Percentiles rank a stretch among this genome's conserved stretches.
These are phyloP conservation scores for Phoeniculus purpureus DNA, from an alignment of 2,797 vertebrate genomes.

Conservation along the genomic window DNA sequence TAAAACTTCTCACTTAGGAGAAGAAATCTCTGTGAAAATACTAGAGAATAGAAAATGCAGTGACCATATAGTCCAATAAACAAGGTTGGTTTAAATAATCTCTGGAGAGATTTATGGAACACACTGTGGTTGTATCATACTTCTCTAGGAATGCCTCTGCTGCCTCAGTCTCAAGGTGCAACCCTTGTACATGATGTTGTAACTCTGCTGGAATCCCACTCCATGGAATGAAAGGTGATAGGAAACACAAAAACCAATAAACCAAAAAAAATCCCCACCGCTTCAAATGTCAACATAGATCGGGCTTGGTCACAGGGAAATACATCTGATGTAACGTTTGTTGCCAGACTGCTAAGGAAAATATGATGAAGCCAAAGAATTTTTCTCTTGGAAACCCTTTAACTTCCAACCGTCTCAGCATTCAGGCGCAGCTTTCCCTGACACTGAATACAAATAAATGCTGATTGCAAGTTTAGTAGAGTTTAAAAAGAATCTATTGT, in stretches of 20 bases:
- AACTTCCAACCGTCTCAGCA: background rate
- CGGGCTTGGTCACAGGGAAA: background rate
- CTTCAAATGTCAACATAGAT: background rate
- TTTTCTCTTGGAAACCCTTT: background rate
- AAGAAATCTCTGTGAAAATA: background rate
- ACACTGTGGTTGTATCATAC: background rate
- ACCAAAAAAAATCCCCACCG: background rate
- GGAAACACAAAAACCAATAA: background rate
- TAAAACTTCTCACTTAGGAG: background rate
- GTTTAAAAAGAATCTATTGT: background rate
- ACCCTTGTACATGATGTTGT: background rate
- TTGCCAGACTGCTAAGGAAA: background rate
- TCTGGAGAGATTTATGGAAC: background rate
- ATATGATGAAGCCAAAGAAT: background rate
- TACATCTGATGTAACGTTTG: background rate
- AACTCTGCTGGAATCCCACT: background rate
- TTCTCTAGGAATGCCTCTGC: background rate
- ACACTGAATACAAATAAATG: slow-evolving; percentile 12
- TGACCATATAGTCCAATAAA: background rate
- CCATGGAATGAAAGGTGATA: background rate
- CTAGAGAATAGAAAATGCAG: background rate
- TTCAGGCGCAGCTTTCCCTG: background rate
- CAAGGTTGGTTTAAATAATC: background rate
- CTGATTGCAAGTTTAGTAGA: slow-evolving; percentile 21
- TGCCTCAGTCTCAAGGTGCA: background rate